Evolutionary conservation across 2,888 invertebrate species (phyloP), one percentile per base, ranked within the genome.

Genomic region (Nematopogon swammerdamellus): DNA sequence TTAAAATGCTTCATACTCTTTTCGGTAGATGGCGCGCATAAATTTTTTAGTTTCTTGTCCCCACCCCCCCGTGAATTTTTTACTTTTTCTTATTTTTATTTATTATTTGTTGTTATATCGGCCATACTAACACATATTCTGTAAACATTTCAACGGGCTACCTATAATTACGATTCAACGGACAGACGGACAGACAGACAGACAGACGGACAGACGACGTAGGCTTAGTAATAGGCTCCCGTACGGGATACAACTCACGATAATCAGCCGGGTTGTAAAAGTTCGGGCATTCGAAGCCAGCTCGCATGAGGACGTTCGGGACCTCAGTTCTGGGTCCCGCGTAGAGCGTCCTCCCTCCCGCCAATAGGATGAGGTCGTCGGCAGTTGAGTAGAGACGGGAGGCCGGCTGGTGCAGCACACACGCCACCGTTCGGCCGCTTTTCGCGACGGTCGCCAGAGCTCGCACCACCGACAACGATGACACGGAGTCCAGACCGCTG

Each of bases 191-290:
- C n/a, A n/a, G n/a, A n/a, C n/a, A n/a, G n/a, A n/a, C n/a, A n/a
- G n/a, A n/a, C n/a, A n/a, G n/a, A n/a, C n/a, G n/a, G n/a, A n/a
- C n/a, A n/a, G n/a, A n/a, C n/a, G n/a, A n/a, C n/a, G n/a, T n/a
- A n/a, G n/a, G n/a, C n/a, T n/a, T n/a, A n/a, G n/a, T n/a, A n/a
- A n/a, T 25, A 25, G 25, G 25, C 8, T 6, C 25, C 25, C n/a
- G n/a, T n/a, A n/a, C n/a, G n/a, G n/a, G n/a, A 25, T 8, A 25
- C 8, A 17, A 69, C 75, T 77, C 68, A 89, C 89, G 84, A 62
- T 85, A 91, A 68, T 91, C 91, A 10, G 89, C 88, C 52, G 89
- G 85, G 61, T 91, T 91, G 67, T 91, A 91, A 68, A 88, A 91
- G 54, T 84, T 81, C 1, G 91, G 91, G 59, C 90, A 91, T 1